phyloP scores from a whole-genome alignment of 2,113 vertebrate genomes.

The mouse (Mus musculus) region DNA sequence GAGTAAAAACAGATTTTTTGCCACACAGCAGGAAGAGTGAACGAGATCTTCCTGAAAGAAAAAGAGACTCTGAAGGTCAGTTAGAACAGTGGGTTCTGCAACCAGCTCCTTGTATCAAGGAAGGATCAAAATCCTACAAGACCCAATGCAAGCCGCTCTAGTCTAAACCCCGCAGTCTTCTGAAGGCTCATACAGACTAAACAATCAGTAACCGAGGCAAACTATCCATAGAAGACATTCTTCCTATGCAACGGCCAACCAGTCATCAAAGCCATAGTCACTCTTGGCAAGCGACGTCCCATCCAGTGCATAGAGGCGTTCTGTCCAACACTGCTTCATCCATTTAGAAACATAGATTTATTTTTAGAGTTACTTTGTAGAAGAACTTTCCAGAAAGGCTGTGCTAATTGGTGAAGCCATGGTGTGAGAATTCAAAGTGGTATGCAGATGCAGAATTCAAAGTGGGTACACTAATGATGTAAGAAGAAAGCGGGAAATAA shows the following conservation, averaged over 20 bases:
- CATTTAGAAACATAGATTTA: background rate
- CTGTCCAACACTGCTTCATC: background rate
- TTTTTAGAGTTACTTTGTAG: background rate
- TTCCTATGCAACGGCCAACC: background rate
- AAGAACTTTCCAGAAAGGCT: constrained; percentile 6
- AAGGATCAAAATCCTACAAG: background rate
- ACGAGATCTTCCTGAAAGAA: constrained; percentile 29
- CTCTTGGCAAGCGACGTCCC: background rate
- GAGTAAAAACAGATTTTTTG: constrained; percentile 55
- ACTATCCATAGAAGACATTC: background rate
- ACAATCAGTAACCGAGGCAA: background rate
- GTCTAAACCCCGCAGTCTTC: background rate
- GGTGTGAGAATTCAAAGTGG: background rate
- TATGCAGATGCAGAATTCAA: no score
- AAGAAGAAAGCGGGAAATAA: background rate
- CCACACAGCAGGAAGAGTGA: constrained; percentile 18
- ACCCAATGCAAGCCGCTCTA: background rate
- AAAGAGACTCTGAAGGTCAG: background rate
- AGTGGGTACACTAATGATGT: background rate
- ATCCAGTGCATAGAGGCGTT: background rate
- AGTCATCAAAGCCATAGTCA: background rate
- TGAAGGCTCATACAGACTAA: background rate
- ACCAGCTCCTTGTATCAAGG: background rate
- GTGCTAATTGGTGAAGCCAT: background rate
- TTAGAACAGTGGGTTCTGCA: background rate